Evolutionary conservation across 2,797 vertebrate species (phyloP), one percentile per base, ranked within the genome.

Genomic region (Peromyscus attwateri): DNA sequence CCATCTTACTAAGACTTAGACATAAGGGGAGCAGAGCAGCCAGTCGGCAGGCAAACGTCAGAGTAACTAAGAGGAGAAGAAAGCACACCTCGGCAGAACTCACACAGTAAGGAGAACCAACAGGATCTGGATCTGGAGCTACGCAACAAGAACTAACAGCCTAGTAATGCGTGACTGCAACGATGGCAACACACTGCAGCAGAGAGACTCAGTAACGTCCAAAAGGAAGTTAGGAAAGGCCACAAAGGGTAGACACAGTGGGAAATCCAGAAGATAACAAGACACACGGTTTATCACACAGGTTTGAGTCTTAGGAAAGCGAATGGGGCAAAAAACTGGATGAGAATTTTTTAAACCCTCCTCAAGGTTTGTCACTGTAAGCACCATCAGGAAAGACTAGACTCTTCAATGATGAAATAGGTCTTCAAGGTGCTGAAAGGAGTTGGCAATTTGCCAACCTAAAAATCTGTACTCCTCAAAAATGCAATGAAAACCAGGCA

Each of bases 61-160:
- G 49, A 52, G 49, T 52, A 52, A 49, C 49, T 49, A 96, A 92
- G 70, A 76, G 7, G 91, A 91, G 13, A 68, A 29, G 40, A 89
- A n/a, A 1, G 43, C 34, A 97, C 97, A 92, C 66, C 21, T 19
- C 68, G 13, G n/a, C 60, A 84, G 92, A 90, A 87, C n/a, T 49
- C 19, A 19, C 80, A 95, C 57, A 80, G 46, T 71, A 87, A 83
- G 55, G 31, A 14, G 68, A 95, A 94, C 31, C 83, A 34, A 57
- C 4, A 80, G 43, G 77, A 91, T 85, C 71, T 79, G 25, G 88
- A 89, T 62, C 60, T 27, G 88, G 70, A 95, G 87, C 71, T 3
- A 75, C 3, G 3, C 52, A 68, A 85, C 5, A 73, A 27, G 68
- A 84, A 76, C 89, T 34, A 91, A 27, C 43, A 87, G 70, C 43